Conservation (phyloP, 2,113 vertebrate genomes). For the Piaya cayana region DNA sequence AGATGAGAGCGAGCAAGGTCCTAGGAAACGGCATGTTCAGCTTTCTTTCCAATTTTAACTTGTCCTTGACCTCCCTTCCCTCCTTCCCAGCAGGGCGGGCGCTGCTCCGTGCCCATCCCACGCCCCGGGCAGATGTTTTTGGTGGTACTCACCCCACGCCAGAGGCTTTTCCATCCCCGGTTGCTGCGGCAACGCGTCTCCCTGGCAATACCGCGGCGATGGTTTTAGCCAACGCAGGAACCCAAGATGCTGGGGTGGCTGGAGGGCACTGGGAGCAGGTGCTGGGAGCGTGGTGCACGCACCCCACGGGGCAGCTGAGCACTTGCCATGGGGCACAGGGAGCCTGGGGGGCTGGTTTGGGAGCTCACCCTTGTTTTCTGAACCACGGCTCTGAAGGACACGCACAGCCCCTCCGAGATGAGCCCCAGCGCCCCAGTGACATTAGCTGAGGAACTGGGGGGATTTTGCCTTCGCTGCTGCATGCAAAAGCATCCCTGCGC, state of each 20-base stretch:
- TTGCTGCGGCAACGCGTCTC: neutral
- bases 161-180: neutral
- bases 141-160: neutral
- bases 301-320: neutral
- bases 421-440: neutral
- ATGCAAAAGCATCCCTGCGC: neutral
- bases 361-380: neutral
- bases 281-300: neutral
- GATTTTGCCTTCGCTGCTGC: accelerated
- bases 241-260: accelerated
- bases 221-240: neutral
- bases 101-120: neutral
- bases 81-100: conserved; percentile 54
- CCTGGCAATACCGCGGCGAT: neutral
- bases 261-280: accelerated
- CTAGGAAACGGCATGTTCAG: conserved; percentile 56
- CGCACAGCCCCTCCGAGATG: neutral
- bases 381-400: neutral
- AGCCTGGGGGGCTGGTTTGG: neutral
- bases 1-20: neutral
- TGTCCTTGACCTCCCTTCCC: conserved; percentile 49
- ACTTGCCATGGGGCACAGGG: neutral
- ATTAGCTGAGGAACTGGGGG: too few species aligned
- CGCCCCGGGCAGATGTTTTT: neutral
- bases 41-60: conserved; percentile 71